phyloP scores from a whole-genome alignment of 2,888 invertebrate genomes.

The Thumatha senex region DNA sequence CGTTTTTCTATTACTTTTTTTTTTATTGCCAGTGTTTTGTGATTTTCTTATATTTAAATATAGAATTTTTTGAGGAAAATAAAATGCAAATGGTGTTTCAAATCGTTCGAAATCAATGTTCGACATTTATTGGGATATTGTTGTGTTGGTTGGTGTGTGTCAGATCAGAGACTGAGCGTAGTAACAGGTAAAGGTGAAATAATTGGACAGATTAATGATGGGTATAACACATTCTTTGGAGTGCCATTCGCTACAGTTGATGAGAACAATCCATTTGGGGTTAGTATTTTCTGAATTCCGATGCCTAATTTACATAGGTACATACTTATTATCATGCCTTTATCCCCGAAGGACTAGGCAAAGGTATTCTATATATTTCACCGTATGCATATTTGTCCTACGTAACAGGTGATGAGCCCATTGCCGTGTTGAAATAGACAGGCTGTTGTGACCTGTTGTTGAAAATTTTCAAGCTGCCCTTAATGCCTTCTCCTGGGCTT shows the following conservation, averaged over 20 bases:
- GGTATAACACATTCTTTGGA: slow-evolving; percentile 58
- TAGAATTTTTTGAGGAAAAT: background rate
- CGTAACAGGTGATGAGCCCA: too few species aligned
- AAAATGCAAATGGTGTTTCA: background rate
- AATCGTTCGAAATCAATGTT: background rate
- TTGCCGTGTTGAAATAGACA: too few species aligned
- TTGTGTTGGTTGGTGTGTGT: slow-evolving; percentile 2
- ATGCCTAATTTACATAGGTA: too few species aligned
- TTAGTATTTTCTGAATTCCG: slow-evolving; percentile 40
- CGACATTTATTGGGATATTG: background rate
- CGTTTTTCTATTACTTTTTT: background rate
- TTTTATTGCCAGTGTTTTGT: background rate
- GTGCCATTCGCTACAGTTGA: slow-evolving; percentile 62
- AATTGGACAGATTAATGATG: slow-evolving; percentile 43
- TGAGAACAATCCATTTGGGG: slow-evolving; percentile 59
- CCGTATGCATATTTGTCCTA: too few species aligned
- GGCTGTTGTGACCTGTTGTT: too few species aligned
- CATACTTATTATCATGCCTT: too few species aligned
- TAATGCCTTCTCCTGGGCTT: too few species aligned
- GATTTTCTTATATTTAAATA: too few species aligned
- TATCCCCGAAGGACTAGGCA: too few species aligned
- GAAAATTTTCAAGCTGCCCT: too few species aligned
- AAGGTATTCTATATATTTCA: too few species aligned
- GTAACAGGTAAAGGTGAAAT: slow-evolving; percentile 45
- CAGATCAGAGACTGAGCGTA: slow-evolving; percentile 23